These are phyloP conservation scores for Erythrolamprus reginae DNA, from an alignment of 2,113 vertebrate genomes.

Conservation along the genomic window DNA sequence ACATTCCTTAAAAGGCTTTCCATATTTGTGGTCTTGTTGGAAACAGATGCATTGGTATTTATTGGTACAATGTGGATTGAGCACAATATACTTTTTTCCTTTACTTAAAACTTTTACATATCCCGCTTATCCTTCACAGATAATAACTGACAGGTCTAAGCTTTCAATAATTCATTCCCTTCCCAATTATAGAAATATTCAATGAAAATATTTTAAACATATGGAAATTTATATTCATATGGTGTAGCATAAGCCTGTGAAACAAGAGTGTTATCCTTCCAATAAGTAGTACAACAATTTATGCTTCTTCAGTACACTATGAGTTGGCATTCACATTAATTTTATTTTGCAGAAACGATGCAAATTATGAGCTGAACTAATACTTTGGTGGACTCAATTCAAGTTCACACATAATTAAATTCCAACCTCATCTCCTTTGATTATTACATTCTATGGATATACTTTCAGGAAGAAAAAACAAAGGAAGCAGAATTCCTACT, in stretches of 20 bases:
- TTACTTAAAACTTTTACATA: background rate
- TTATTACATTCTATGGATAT: conserved; percentile 32
- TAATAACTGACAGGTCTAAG: background rate
- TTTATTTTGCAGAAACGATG: background rate
- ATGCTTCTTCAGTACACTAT: background rate
- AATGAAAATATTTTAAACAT: background rate
- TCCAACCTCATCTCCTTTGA: conserved; percentile 34
- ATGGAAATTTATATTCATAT: background rate
- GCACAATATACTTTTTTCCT: background rate
- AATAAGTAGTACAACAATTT: background rate
- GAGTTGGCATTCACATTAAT: conserved; percentile 8
- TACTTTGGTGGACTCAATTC: background rate
- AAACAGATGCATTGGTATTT: background rate
- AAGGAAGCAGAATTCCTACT: conserved; percentile 32
- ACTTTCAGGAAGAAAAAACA: conserved; percentile 21
- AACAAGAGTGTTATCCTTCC: background rate
- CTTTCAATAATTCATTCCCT: background rate
- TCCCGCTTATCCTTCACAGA: background rate
- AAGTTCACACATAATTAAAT: conserved; percentile 34
- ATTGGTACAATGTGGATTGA: background rate
- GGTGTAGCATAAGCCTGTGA: background rate
- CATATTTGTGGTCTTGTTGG: background rate
- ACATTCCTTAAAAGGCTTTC: background rate
- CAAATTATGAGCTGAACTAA: conserved; percentile 26
- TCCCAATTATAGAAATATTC: background rate